These are phyloP conservation scores for Synaphobranchus kaupii DNA, from an alignment of 2,797 vertebrate genomes.

Conservation along the genomic window DNA sequence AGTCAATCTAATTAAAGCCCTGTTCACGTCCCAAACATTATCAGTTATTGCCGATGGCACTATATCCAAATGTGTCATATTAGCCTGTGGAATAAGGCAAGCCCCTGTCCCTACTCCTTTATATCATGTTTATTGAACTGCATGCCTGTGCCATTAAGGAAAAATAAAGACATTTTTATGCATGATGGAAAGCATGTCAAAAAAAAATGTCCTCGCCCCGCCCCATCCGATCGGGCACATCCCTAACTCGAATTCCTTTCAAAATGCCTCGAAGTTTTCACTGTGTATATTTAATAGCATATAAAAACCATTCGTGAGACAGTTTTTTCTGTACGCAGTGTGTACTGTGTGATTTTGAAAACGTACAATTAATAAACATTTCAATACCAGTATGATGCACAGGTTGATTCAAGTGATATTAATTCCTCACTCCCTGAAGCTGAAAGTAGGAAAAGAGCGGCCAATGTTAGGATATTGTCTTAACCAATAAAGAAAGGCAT, in stretches of 20 bases:
- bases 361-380: background rate
- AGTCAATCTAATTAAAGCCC: too few relatives aligned
- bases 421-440: background rate
- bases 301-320: background rate
- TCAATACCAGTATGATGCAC: background rate
- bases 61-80: too few relatives aligned
- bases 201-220: too few relatives aligned
- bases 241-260: background rate
- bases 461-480: constrained; percentile 39
- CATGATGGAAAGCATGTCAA: too few relatives aligned
- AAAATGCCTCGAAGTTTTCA: background rate
- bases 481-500: constrained; percentile 40
- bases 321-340: background rate
- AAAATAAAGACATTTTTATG: too few relatives aligned
- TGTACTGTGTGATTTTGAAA: background rate
- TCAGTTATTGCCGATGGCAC: too few relatives aligned
- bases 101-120: too few relatives aligned
- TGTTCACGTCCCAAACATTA: too few relatives aligned
- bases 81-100: too few relatives aligned
- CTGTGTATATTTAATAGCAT: background rate
- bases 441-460: background rate
- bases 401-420: background rate
- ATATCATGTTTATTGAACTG: too few relatives aligned
- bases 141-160: too few relatives aligned
- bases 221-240: background rate